Base-by-base conservation (phyloP, 2,797 vertebrate genomes). In the Esox lucius region DNA sequence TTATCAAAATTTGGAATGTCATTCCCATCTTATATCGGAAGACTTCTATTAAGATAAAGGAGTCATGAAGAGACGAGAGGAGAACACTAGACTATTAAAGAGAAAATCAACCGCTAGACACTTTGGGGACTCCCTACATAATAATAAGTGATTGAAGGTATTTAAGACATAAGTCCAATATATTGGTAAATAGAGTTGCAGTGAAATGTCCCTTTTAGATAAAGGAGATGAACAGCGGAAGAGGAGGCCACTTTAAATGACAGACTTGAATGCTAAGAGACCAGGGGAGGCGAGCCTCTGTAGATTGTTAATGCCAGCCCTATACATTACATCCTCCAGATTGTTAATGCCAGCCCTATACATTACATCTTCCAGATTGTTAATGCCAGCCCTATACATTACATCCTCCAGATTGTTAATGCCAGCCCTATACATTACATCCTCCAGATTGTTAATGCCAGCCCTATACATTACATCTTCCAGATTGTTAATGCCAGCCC, bases 241-340 rank as follows among this genome's bases (percentile, higher is more conserved):
- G n/a, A 24, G n/a, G 8, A 59, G 7, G n/a, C 56, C 22, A 22
- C 56, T 3, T 59, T 61, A 26, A 61, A 24, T 16, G 6, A 56
- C n/a, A 56, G 53, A 56, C 19, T n/a, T 9, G n/a, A 22, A 56
- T 13, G n/a, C 13, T 56, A 56, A n/a, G 19, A 56, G 53, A n/a
- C 19, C 53, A 56, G 53, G 53, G 35, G 35, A 39, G 35, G 35
- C 1, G 1, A 26, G 22, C n/a, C n/a, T 22, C n/a, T 61, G 22
- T 61, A 26, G 8, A 61, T 61, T 19, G 22, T 22, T 26, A 13
- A n/a, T n/a, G n/a, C n/a, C n/a, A n/a, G n/a, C n/a, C n/a, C n/a
- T n/a, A n/a, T 31, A 26, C 3, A 3, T 92, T 87, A 99, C 98
- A 96, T 97, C 96, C 53, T 94, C 83, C 83, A 97, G 88, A 90